Percentiles rank a stretch among this genome's conserved stretches.
phyloP scores from a whole-genome alignment of 2,797 vertebrate genomes.

The Falco berigora region DNA sequence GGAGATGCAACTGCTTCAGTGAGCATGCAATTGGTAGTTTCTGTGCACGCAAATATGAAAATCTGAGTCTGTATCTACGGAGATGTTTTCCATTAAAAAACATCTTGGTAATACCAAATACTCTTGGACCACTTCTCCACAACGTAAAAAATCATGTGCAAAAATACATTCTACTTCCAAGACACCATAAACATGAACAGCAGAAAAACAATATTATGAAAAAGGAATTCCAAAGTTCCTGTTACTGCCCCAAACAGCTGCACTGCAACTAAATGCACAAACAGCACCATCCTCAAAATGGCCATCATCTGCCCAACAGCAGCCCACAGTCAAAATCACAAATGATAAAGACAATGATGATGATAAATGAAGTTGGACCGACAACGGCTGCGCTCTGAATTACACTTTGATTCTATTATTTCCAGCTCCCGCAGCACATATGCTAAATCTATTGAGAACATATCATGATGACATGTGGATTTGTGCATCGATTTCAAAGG shows the following conservation, averaged over 20 bases:
- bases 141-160: slow-evolving; percentile 13
- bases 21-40: not conserved
- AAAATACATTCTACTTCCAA: slow-evolving; percentile 15
- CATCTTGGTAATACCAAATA: slow-evolving; percentile 15
- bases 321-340: not conserved
- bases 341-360: not conserved
- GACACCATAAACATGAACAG: not conserved
- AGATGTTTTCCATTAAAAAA: slow-evolving; percentile 46
- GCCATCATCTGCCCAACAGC: not conserved
- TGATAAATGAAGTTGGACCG: not conserved
- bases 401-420: not conserved
- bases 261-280: not conserved
- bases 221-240: not conserved
- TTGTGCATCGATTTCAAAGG: not conserved
- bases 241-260: not conserved
- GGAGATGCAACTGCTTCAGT: not conserved
- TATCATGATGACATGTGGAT: not conserved
- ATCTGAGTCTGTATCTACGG: not conserved
- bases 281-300: not conserved
- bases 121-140: slow-evolving; percentile 10
- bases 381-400: not conserved
- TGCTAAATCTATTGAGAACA: not conserved
- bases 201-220: not conserved
- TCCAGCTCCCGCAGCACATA: not conserved
- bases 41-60: not conserved